Conservation (phyloP, 2,888 invertebrate species). For the Coelogynopora nodosa region DNA sequence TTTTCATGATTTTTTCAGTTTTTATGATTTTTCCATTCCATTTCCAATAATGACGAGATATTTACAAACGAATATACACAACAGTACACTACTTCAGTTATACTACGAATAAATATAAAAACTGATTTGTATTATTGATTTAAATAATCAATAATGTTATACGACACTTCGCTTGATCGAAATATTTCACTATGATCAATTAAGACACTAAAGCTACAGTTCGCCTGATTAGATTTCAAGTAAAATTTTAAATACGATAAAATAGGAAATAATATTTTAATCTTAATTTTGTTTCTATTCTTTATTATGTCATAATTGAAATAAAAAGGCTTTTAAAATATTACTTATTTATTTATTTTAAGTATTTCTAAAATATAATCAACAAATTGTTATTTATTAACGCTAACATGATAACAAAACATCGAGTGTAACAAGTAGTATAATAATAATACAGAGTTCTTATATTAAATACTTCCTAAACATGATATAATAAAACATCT, state of each 20-base stretch:
- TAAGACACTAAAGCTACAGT: background rate
- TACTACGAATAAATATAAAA: background rate
- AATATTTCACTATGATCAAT: background rate
- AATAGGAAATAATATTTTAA: background rate
- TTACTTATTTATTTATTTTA: too few relatives aligned
- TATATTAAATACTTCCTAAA: too few relatives aligned
- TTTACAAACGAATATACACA: background rate
- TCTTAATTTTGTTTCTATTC: too few relatives aligned
- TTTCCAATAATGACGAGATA: background rate
- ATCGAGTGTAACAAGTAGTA: too few relatives aligned
- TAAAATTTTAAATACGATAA: background rate
- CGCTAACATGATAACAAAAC: too few relatives aligned
- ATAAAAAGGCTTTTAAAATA: too few relatives aligned
- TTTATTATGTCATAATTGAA: too few relatives aligned
- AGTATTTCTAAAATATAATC: too few relatives aligned
- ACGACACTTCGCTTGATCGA: background rate
- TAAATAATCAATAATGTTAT: background rate
- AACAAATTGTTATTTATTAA: too few relatives aligned
- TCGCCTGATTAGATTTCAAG: background rate
- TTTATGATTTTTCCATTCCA: background rate
- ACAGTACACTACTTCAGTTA: background rate
- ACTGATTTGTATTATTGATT: background rate
- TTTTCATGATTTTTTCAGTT: background rate
- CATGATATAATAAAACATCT: too few relatives aligned
- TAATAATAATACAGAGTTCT: too few relatives aligned